These are phyloP conservation scores for Diorhabda elongata DNA, from an alignment of 1,140 invertebrate species.

Conservation along the genomic window DNA sequence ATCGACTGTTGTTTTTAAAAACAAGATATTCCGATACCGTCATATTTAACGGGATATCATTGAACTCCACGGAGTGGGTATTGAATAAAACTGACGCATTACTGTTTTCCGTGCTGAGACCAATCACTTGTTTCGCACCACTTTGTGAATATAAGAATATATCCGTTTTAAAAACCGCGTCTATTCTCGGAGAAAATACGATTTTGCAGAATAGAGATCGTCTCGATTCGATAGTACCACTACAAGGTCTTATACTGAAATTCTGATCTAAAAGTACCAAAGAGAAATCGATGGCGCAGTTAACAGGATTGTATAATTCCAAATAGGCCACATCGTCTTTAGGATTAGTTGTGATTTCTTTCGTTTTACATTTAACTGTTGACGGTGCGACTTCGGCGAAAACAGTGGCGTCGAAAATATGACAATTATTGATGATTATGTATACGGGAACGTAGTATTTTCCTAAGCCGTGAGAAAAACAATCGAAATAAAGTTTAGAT, in stretches of 20 bases:
- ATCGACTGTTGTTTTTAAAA: constrained; percentile 25
- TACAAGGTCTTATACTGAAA: constrained; percentile 21
- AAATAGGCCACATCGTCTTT: constrained; percentile 20
- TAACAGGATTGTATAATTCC: constrained; percentile 31
- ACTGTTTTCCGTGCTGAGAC: constrained; percentile 16
- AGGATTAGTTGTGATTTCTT: constrained; percentile 18
- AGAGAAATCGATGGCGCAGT: constrained; percentile 26
- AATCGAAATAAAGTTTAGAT: constrained; percentile 24
- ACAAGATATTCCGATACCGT: constrained; percentile 20
- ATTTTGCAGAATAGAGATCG: constrained; percentile 24
- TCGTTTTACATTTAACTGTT: constrained; percentile 19
- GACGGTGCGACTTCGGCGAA: constrained; percentile 29
- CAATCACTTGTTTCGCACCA: constrained; percentile 26
- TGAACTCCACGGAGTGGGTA: constrained; percentile 20
- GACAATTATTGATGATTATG: constrained; percentile 29
- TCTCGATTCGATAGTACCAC: constrained; percentile 23
- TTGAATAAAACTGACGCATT: constrained; percentile 20
- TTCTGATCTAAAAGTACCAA: constrained; percentile 23
- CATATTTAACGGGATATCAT: constrained; percentile 28
- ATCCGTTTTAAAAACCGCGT: constrained; percentile 20
- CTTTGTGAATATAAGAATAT: constrained; percentile 30
- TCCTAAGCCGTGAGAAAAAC: constrained; percentile 18
- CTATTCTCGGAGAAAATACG: constrained; percentile 23
- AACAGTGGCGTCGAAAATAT: constrained; percentile 28
- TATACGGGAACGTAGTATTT: constrained; percentile 26